Percentiles rank a stretch among this genome's conserved stretches.
These are phyloP conservation scores for Casuarius casuarius DNA, from an alignment of 2,113 vertebrate species.

Conservation along the genomic window DNA sequence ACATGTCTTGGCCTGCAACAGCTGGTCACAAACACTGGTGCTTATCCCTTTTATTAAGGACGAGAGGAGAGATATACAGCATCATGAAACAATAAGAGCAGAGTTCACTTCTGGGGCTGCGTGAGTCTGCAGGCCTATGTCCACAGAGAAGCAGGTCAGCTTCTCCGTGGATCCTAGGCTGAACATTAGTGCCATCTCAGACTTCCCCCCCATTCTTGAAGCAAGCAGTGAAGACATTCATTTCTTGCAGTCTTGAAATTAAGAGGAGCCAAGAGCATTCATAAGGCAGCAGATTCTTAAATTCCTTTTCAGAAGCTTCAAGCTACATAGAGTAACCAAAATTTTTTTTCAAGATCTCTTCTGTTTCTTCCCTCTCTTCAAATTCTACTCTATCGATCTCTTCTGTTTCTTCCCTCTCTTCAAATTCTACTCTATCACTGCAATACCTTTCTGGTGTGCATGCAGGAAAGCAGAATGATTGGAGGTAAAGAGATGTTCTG, in stretches of 20 bases:
- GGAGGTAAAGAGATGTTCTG: background rate
- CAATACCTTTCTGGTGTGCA: background rate
- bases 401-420: background rate
- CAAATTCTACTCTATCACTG: background rate
- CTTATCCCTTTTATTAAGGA: background rate
- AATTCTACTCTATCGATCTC: background rate
- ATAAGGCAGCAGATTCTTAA: background rate
- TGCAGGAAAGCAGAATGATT: background rate
- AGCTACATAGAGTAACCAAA: background rate
- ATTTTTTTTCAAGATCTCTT: background rate
- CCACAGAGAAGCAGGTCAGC: background rate
- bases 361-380: background rate
- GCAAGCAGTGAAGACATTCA: background rate
- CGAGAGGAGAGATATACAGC: background rate
- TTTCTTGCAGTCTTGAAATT: background rate
- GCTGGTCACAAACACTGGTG: background rate
- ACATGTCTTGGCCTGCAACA: background rate
- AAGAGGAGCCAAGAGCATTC: background rate
- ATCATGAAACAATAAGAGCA: background rate
- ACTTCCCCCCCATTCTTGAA: background rate
- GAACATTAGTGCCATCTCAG: background rate
- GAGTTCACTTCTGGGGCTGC: background rate
- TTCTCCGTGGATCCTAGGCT: background rate
- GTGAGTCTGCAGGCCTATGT: background rate
- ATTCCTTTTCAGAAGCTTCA: background rate